Evolutionary conservation across 1,140 invertebrate genomes (phyloP).

Genomic region (Apis mellifera): DNA sequence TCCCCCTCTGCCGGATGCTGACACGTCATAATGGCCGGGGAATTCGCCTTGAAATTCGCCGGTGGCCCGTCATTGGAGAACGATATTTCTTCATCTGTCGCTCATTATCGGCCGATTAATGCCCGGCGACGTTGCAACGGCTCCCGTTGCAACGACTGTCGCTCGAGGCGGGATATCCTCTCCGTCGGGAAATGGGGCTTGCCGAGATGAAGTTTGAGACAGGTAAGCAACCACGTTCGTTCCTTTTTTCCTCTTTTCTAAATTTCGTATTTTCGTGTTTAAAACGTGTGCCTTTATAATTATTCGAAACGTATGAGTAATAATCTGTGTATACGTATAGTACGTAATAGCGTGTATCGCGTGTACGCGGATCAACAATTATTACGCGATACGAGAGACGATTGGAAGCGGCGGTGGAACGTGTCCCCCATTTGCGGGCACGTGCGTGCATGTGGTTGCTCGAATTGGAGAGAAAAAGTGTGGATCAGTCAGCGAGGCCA

Average conservation of each 20-base stretch:
- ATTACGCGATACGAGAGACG: too few species aligned
- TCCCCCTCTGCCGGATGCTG: slow-evolving; percentile 28
- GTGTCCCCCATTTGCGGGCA: too few species aligned
- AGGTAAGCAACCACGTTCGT: not conserved
- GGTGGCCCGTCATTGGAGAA: slow-evolving; percentile 39
- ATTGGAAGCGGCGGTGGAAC: too few species aligned
- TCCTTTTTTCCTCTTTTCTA: too few species aligned
- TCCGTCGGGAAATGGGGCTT: not conserved
- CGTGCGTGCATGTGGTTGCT: too few species aligned
- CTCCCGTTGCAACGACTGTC: not conserved
- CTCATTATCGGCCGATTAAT: slow-evolving; percentile 50
- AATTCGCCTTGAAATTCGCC: slow-evolving; percentile 46
- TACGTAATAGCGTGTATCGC: too few species aligned
- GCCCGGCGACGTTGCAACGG: not conserved
- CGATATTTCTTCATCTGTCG: slow-evolving; percentile 48
- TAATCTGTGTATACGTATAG: too few species aligned
- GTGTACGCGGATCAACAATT: too few species aligned
- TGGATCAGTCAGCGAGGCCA: not conserved
- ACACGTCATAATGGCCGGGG: slow-evolving; percentile 47
- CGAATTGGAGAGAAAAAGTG: not conserved
- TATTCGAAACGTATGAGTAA: too few species aligned
- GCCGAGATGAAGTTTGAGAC: not conserved
- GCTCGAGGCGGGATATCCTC: not conserved
- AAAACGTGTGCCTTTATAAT: too few species aligned
- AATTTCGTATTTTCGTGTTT: too few species aligned